A percentile compares a stretch with the other conserved stretches of the same genome.
Evolutionary conservation across 2,888 invertebrate species (phyloP).

Genomic region (Platycheirus rosarum): DNA sequence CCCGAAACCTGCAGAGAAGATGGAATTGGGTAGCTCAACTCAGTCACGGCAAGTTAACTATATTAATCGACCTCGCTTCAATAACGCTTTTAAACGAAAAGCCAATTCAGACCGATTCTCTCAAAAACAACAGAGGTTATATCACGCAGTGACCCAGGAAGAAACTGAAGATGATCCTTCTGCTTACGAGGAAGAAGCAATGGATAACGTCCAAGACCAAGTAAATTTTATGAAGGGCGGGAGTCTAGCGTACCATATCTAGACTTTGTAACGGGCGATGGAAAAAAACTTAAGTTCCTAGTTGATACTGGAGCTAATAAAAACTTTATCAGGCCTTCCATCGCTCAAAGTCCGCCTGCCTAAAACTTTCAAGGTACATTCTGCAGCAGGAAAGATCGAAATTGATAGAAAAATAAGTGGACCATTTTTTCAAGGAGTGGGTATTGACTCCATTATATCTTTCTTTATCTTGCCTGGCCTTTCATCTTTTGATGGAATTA

Average conservation of each 20-base stretch:
- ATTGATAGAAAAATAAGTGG: not conserved
- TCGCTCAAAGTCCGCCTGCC: too few relatives aligned
- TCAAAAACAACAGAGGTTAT: conserved; percentile 21
- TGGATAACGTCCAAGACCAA: not conserved
- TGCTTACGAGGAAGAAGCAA: not conserved
- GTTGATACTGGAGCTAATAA: conserved; percentile 7
- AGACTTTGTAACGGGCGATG: conserved; percentile 18
- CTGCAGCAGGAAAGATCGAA: conserved; percentile 3
- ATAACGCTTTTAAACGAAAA: conserved; percentile 22
- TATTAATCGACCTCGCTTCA: not conserved
- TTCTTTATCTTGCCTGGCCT: not conserved
- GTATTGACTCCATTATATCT: not conserved
- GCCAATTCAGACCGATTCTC: conserved; percentile 12
- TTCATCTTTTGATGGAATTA: conserved; percentile 2
- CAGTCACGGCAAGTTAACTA: conserved; percentile 5
- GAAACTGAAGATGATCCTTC: not conserved
- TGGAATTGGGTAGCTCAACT: not conserved
- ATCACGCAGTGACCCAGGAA: not conserved
- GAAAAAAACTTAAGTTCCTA: conserved; percentile 1
- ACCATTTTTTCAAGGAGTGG: not conserved
- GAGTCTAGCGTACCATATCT: conserved; percentile 49
- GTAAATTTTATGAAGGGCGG: conserved; percentile 43
- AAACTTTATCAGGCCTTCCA: conserved; percentile 1
- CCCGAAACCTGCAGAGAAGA: conserved; percentile 9
- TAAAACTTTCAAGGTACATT: conserved; percentile 3